Evolutionary conservation across 2,797 vertebrate genomes (phyloP).

Genomic region (Myotis daubentonii): DNA sequence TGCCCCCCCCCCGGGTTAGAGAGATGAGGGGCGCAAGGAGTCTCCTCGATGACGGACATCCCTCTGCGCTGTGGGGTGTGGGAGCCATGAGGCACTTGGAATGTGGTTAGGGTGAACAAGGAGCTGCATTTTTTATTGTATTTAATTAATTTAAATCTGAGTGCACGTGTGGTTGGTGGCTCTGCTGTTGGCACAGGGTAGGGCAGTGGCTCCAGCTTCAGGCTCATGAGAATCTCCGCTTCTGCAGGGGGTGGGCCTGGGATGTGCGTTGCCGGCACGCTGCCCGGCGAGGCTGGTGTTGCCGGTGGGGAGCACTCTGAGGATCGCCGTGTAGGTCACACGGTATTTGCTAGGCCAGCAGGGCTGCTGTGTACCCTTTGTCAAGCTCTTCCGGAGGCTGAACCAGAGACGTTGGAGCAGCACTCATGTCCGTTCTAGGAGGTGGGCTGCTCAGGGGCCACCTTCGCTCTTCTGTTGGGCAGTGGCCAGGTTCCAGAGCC

Average conservation of each 20-base stretch:
- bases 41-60: background rate
- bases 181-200: background rate
- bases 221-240: background rate
- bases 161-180: background rate
- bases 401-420: background rate
- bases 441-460: background rate
- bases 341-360: background rate
- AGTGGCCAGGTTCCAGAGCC: background rate
- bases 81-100: background rate
- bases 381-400: background rate
- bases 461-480: background rate
- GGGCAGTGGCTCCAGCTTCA: background rate
- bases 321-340: background rate
- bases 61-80: background rate
- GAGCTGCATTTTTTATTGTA: background rate
- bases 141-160: background rate
- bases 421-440: background rate
- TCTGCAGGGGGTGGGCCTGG: background rate
- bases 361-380: background rate
- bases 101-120: background rate
- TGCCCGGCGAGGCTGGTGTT: background rate
- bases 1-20: too few relatives aligned
- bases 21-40: background rate
- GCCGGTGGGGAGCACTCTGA: background rate
- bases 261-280: background rate